These are phyloP conservation scores for Dermatemys mawii DNA, from an alignment of 2,113 vertebrate species.

Conservation along the genomic window DNA sequence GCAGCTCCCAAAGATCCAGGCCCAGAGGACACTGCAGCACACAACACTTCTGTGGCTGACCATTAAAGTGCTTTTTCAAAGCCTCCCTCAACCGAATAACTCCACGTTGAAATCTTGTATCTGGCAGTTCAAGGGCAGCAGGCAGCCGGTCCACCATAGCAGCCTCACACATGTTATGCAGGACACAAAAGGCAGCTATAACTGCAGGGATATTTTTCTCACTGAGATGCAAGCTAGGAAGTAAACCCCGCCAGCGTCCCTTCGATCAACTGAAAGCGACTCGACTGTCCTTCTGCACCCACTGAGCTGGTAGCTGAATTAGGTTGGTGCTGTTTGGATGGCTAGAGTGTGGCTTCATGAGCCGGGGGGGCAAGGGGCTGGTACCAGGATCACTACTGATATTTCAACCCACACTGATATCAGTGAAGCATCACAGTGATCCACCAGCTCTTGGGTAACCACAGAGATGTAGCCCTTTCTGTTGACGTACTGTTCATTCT, in stretches of 20 bases:
- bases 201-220: neutral
- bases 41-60: neutral
- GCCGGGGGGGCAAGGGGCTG: neutral
- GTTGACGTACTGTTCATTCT: neutral
- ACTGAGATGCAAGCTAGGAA: neutral
- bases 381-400: neutral
- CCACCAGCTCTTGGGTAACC: neutral
- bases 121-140: neutral
- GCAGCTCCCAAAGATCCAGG: neutral
- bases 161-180: neutral
- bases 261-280: neutral
- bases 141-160: neutral
- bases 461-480: neutral
- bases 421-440: neutral
- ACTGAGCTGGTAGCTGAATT: neutral
- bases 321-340: neutral
- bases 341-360: neutral
- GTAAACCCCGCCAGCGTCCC: neutral
- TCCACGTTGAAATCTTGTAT: neutral
- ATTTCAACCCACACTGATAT: neutral
- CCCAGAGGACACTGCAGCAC: neutral
- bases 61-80: neutral
- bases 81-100: neutral
- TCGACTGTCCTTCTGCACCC: neutral
- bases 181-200: neutral